Evolutionary conservation across 1,140 invertebrate genomes (phyloP), one percentile per base, ranked within the genome.

Genomic region (Lethrus apterus): DNA sequence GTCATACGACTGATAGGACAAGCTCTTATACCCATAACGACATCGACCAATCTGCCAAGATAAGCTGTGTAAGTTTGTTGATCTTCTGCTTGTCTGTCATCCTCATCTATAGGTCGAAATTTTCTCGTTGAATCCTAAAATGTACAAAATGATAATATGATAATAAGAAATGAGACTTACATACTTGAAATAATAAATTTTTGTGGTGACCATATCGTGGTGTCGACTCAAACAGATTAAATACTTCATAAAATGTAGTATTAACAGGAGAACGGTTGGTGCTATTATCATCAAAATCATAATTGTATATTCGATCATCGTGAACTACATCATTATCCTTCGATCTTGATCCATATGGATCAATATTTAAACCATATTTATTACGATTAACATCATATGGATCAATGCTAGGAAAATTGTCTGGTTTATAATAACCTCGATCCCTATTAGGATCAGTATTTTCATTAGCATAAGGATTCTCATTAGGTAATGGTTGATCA

Each of bases 1-100:
- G 77, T 83, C 70, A 93, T 88, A 14, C 74, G 68, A 20, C 78
- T 74, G 4, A 93, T 81, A 0, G 89, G 84, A 67, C 91, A 95
- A 35, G 81, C 75, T 36, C 85, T 71, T 2, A 93, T 74, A 10
- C 76, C 80, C 35, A 85, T 66, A 43, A 93, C 84, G 0, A 79
- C 69, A 26, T 81, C 69, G 38, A 89, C 70, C 0, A 80, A 72
- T 42, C 70, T 66, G 49, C 67, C 80, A 52, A 82, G 66, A 68
- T 77, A 88, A 10, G 68, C 70, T 0, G 65, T 50, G 57, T 78
- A 81, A 1, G 73, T 78, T 76, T 82, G 79, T 64, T 74, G 71
- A 52, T 57, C 65, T 60, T 79, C 77, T 10, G 57, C 59, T n/a
- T n/a, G n/a, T n/a, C n/a, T n/a, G n/a, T n/a, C 40, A 13, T 29